phyloP scores from a whole-genome alignment of 2,888 invertebrate species.

The Tenthredo amoena region DNA sequence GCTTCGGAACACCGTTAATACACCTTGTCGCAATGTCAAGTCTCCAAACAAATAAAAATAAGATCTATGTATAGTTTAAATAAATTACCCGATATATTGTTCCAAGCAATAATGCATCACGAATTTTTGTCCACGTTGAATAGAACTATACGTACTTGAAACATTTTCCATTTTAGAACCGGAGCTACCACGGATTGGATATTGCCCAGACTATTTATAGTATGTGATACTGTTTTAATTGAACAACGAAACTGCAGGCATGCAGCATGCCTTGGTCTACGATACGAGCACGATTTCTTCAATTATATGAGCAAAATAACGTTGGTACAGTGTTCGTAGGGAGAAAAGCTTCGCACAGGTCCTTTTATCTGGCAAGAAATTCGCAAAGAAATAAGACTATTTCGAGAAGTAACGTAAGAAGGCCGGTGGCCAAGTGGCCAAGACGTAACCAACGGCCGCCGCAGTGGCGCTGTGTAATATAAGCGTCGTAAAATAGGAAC shows the following conservation, averaged over 20 bases:
- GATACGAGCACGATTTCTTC: slow-evolving; percentile 14
- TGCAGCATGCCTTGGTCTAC: not conserved
- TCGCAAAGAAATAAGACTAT: slow-evolving; percentile 39
- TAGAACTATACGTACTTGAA: not conserved
- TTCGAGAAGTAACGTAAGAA: slow-evolving; percentile 17
- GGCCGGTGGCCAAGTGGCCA: slow-evolving; percentile 38
- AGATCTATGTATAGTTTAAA: not conserved
- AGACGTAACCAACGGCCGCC: slow-evolving; percentile 69
- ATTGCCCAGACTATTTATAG: slow-evolving; percentile 12
- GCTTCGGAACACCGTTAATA: not conserved
- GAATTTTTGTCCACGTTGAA: not conserved
- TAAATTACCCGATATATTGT: not conserved
- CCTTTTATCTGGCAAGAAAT: slow-evolving; percentile 29
- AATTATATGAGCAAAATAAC: slow-evolving; percentile 15
- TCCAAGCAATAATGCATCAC: not conserved
- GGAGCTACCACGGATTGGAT: not conserved
- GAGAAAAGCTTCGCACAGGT: not conserved
- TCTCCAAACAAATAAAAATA: not conserved
- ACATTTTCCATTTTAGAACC: not conserved
- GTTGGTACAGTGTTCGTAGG: not conserved
- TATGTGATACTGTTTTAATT: slow-evolving; percentile 29
- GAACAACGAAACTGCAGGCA: slow-evolving; percentile 21
- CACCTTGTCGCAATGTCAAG: not conserved
- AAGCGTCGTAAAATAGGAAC: slow-evolving; percentile 78
- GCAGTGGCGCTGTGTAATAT: slow-evolving; percentile 72